Conservation (phyloP, 2,888 invertebrate species). For the Sympetrum striolatum region DNA sequence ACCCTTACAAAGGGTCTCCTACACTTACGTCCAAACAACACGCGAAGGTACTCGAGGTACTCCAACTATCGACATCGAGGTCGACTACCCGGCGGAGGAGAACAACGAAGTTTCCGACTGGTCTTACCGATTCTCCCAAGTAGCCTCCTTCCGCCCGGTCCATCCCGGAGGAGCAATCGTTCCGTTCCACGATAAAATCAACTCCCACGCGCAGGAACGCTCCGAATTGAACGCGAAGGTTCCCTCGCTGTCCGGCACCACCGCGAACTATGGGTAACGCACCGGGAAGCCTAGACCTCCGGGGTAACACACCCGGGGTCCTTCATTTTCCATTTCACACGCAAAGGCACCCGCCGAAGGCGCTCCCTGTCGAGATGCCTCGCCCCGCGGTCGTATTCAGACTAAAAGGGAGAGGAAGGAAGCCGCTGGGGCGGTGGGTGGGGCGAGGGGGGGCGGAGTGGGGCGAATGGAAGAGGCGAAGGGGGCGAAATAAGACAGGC, state of each 20-base stretch:
- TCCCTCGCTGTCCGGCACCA: not conserved
- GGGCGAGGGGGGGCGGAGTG: not conserved
- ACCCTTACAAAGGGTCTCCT: too few species aligned
- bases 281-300: not conserved
- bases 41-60: too few species aligned
- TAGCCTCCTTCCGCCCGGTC: constrained; percentile 14
- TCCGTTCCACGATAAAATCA: not conserved
- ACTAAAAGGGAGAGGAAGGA: not conserved
- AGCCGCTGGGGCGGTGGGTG: not conserved
- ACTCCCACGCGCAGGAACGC: not conserved
- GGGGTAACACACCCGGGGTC: not conserved
- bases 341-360: not conserved
- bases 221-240: not conserved
- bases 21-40: too few species aligned
- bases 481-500: not conserved
- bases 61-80: too few species aligned
- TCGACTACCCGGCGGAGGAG: too few species aligned
- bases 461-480: not conserved
- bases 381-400: not conserved
- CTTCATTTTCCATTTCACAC: not conserved
- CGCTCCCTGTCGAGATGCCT: not conserved
- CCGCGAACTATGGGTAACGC: not conserved
- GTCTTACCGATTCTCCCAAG: constrained; percentile 8
- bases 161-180: not conserved
- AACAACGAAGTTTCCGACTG: too few species aligned